phyloP scores from a whole-genome alignment of 2,888 invertebrate genomes.

The Euphydryas editha region DNA sequence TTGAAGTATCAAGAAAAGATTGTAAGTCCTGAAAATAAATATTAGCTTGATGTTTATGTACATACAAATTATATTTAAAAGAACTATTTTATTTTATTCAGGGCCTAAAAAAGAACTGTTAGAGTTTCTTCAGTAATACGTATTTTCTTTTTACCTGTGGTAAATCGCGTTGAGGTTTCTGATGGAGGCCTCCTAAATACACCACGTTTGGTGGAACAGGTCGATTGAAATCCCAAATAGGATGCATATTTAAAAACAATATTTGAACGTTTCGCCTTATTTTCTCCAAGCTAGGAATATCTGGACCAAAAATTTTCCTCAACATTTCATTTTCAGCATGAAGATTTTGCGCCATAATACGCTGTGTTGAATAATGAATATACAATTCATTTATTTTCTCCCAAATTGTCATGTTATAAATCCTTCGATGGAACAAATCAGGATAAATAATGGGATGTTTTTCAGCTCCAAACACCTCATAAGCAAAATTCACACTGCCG shows the following conservation, averaged over 20 bases:
- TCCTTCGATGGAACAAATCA: slow-evolving; percentile 30
- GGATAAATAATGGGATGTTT: no score
- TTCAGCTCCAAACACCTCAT: slow-evolving; percentile 48
- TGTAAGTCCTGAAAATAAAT: slow-evolving; percentile 6
- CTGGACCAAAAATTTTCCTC: slow-evolving; percentile 45
- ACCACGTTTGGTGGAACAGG: no score
- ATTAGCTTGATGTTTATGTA: neutral
- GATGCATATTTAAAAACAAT: slow-evolving; percentile 65
- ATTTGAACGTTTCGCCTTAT: slow-evolving; percentile 55
- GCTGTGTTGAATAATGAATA: slow-evolving; percentile 22
- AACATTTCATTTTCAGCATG: slow-evolving; percentile 18
- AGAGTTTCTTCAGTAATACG: no score
- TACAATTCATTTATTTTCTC: slow-evolving; percentile 43
- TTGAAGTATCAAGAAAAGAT: neutral
- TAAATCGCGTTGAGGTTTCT: no score
- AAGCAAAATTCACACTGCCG: slow-evolving; percentile 42
- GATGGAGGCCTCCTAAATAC: no score
- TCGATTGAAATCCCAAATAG: slow-evolving; percentile 59
- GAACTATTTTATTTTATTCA: neutral
- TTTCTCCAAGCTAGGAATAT: slow-evolving; percentile 44
- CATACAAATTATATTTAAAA: neutral
- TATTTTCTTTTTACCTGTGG: slow-evolving; percentile 54
- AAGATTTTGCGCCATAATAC: neutral
- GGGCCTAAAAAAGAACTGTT: no score
- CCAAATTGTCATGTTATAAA: slow-evolving; percentile 44